Conservation (phyloP, 2,797 vertebrate genomes). For the Gobionotothen gibberifrons region DNA sequence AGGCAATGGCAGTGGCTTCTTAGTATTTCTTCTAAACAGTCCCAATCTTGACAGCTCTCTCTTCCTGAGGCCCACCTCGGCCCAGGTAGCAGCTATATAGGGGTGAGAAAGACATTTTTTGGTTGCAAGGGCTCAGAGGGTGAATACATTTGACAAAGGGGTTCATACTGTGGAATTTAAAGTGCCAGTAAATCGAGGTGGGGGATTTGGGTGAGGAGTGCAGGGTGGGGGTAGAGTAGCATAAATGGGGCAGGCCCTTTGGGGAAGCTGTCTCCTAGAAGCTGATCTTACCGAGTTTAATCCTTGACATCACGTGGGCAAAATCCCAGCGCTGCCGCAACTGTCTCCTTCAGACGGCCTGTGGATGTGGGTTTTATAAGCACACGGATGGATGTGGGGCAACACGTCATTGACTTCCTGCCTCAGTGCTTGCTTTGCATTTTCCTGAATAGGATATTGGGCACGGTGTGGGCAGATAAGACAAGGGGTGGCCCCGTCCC, state of each 20-base stretch:
- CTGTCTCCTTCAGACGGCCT: constrained; percentile 66
- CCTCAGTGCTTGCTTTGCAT: constrained; percentile 47
- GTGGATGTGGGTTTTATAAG: constrained; percentile 69
- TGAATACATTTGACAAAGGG: constrained; percentile 73
- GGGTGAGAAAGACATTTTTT: constrained; percentile 52
- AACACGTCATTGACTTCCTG: constrained; percentile 50
- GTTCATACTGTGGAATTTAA: constrained; percentile 68
- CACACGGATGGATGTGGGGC: constrained; percentile 58
- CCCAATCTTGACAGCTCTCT: constrained; percentile 55
- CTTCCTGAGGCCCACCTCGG: constrained; percentile 49
- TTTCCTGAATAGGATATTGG: constrained; percentile 56
- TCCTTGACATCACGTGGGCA: constrained; percentile 79
- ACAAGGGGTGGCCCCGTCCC: constrained; percentile 32
- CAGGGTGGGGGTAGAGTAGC: constrained; percentile 46
- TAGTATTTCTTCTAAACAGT: constrained; percentile 50
- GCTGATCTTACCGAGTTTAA: constrained; percentile 79
- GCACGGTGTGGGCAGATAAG: constrained; percentile 60
- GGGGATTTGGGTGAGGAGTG: constrained; percentile 40
- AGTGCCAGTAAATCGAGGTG: constrained; percentile 57
- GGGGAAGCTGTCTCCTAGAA: constrained; percentile 71
- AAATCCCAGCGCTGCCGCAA: constrained; percentile 72
- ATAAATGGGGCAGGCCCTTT: constrained; percentile 69
- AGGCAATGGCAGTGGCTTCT: constrained; percentile 15
- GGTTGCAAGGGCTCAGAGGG: constrained; percentile 55
- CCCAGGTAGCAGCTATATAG: constrained; percentile 54